Conservation (phyloP, 2,888 invertebrate genomes). For the Trissoscelio sp. region DNA sequence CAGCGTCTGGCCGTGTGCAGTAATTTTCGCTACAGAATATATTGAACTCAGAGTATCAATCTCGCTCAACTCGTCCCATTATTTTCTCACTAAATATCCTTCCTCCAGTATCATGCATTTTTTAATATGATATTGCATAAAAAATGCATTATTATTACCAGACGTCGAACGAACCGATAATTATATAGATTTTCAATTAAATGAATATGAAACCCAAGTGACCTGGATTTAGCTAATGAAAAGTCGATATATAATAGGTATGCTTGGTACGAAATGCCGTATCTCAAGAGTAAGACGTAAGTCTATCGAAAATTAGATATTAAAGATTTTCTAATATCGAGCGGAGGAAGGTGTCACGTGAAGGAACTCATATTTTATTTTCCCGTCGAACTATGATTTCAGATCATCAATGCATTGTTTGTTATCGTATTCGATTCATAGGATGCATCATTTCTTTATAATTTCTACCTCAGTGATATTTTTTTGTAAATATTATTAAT, state of each 20-base stretch:
- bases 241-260: slow-evolving; percentile 38
- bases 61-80: neutral
- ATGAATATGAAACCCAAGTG: slow-evolving; percentile 33
- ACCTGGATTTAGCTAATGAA: slow-evolving; percentile 50
- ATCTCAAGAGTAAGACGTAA: slow-evolving; percentile 25
- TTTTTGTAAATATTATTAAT: too few relatives aligned
- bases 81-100: slow-evolving; percentile 2
- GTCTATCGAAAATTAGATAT: neutral
- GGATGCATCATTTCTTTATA: too few relatives aligned
- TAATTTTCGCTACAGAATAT: slow-evolving; percentile 25
- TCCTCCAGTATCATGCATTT: neutral
- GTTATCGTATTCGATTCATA: too few relatives aligned
- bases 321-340: neutral
- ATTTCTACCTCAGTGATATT: too few relatives aligned
- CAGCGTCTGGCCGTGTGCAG: neutral
- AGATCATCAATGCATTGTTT: too few relatives aligned
- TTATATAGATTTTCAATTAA: slow-evolving; percentile 45
- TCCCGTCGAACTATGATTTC: too few relatives aligned
- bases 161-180: slow-evolving; percentile 12
- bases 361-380: too few relatives aligned
- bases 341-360: neutral
- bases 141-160: slow-evolving; percentile 14
- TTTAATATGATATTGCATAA: neutral
- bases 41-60: neutral
- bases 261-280: slow-evolving; percentile 6